Base-by-base conservation (phyloP, 2,888 invertebrate species). In the Lissonota sp. region DNA sequence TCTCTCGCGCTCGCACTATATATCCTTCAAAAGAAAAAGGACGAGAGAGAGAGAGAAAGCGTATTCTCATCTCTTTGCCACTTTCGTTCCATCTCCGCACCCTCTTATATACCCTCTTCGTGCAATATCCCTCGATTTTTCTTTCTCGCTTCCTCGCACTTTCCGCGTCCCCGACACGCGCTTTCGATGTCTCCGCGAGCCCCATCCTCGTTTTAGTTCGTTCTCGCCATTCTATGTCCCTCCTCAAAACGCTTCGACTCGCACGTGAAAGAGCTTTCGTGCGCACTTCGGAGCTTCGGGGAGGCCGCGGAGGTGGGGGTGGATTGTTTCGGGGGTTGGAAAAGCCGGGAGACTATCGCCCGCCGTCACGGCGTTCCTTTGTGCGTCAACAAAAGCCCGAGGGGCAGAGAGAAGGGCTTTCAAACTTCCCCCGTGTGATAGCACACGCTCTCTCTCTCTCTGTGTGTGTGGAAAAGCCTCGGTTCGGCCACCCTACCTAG, bases 291-390 rank as follows among this genome's bases (percentile, higher is more conserved):
- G 26, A 63, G n/a, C 44, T 7, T 49, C n/a, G 64, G 62, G n/a
- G 51, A n/a, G 51, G 49, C 55, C 58, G 42, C 44, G 69, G 66
- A 67, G 51, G 6, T 39, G 6, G 6, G 12, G 26, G 40, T 72
- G 46, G 6, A 2, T 53, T n/a, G 12, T 4, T 16, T n/a, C 71
- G 39, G 40, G 26, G 26, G 58, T 39, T 75, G 66, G 84, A 84
- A 86, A 87, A 87, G 84, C 86, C 83, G 84, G 83, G 84, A 80
- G 86, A 86, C 87, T 86, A 86, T 87, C 85, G 86, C 85, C 82
- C 85, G 84, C 88, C 86, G 90, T 91, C 89, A 89, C 88, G 88
- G 85, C 86, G 86, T 83, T 90, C 85, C 90, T 90, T 90, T 89
- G 88, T 88, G 86, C 89, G 88, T 90, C 90, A 88, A 90, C 90